A percentile compares a stretch with the other conserved stretches of the same genome.
Evolutionary conservation across 35 echinoderm and acorn worm species (phyloP).

Genomic region (Stichopus chloronotus): DNA sequence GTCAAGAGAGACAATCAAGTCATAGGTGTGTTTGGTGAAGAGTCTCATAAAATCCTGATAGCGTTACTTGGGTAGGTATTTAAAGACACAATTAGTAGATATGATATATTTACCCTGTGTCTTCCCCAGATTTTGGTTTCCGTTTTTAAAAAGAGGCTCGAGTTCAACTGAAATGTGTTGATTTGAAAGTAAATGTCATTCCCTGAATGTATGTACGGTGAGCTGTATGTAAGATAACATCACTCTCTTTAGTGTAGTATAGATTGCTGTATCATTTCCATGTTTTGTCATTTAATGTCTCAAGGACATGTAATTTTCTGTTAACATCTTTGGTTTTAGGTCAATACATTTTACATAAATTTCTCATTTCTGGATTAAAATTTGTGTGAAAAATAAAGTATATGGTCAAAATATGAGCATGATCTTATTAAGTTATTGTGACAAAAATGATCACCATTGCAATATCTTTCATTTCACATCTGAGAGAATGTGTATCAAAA

Average conservation of each 20-base stretch:
- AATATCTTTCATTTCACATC: too few relatives aligned
- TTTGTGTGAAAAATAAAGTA: too few relatives aligned
- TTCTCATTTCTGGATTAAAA: too few relatives aligned
- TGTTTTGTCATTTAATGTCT: too few relatives aligned
- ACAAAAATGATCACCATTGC: background rate
- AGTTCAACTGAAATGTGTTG: background rate
- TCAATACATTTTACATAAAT: too few relatives aligned
- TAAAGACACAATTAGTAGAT: background rate
- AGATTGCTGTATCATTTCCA: background rate
- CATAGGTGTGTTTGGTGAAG: constrained; percentile 46
- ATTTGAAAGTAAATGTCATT: background rate
- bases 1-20: constrained; percentile 23
- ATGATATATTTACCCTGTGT: background rate
- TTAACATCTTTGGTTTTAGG: too few relatives aligned
- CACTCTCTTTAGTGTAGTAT: background rate
- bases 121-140: background rate
- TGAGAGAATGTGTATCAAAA: background rate
- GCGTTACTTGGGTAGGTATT: constrained; percentile 63
- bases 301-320: too few relatives aligned
- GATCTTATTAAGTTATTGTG: background rate
- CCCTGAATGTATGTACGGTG: background rate
- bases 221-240: too few relatives aligned
- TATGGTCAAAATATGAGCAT: background rate
- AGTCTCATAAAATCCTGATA: constrained; percentile 19
- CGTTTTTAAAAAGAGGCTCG: background rate